Conservation (phyloP, 1,140 invertebrate species). For the Zophobas morio region DNA sequence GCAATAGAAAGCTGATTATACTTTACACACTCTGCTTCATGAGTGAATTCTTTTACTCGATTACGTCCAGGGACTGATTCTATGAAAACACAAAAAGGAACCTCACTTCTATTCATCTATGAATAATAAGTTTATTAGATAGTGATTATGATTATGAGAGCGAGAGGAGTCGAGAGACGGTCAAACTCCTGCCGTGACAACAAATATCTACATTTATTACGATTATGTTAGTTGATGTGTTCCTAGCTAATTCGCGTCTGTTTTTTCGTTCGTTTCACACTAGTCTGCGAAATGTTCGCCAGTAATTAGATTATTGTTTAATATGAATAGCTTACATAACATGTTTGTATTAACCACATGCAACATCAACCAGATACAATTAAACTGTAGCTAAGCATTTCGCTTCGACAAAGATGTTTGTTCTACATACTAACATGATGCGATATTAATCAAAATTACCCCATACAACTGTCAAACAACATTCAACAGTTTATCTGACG, state of each 20-base stretch:
- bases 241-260: not conserved
- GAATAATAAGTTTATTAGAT: too few relatives aligned
- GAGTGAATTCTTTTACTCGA: constrained; percentile 45
- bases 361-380: constrained; percentile 42
- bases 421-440: constrained; percentile 30
- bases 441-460: constrained; percentile 34
- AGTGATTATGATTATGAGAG: too few relatives aligned
- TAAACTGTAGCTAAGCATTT: constrained; percentile 43
- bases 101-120: too few relatives aligned
- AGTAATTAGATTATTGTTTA: constrained; percentile 44
- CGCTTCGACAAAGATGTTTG: constrained; percentile 27
- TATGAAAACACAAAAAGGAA: too few relatives aligned
- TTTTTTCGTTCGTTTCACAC: not conserved
- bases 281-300: not conserved
- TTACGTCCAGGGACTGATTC: not conserved
- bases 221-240: not conserved
- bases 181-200: too few relatives aligned
- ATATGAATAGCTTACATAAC: constrained; percentile 42
- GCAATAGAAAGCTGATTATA: constrained; percentile 54
- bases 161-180: too few relatives aligned
- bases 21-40: constrained; percentile 50
- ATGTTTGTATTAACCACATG: constrained; percentile 47
- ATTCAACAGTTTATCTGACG: constrained; percentile 25
- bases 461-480: constrained; percentile 17
- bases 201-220: not conserved